These are phyloP conservation scores for Kuschelorhynchus macadamiae DNA, from an alignment of 2,888 invertebrate genomes.

Conservation along the genomic window DNA sequence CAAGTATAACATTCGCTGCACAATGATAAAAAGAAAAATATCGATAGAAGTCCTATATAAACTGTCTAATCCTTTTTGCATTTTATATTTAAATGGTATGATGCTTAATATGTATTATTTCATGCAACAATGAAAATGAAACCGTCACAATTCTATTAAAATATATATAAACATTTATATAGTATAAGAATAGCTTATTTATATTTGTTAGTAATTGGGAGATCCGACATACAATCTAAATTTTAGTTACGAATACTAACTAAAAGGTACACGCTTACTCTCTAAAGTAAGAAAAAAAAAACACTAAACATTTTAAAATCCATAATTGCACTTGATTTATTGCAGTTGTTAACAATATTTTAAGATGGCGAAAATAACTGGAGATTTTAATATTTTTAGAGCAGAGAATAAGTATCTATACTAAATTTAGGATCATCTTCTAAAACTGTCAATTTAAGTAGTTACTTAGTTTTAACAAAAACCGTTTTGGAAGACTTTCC, in stretches of 20 bases:
- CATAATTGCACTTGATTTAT: conserved; percentile 56
- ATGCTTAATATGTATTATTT: no score
- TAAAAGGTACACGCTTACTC: neutral
- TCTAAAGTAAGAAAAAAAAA: conserved; percentile 15
- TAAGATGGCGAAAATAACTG: conserved; percentile 29
- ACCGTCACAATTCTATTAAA: conserved; percentile 20
- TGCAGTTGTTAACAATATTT: conserved; percentile 50
- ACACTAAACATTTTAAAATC: conserved; percentile 50
- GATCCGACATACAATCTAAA: conserved; percentile 18
- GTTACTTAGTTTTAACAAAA: neutral
- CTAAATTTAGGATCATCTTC: neutral
- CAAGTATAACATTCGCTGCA: no score
- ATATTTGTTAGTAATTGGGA: conserved; percentile 17
- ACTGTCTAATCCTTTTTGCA: no score
- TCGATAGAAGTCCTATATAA: no score
- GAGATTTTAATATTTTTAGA: conserved; percentile 47
- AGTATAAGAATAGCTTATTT: conserved; percentile 13
- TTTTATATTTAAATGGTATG: no score
- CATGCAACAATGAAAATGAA: no score
- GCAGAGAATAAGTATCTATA: neutral
- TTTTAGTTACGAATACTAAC: conserved; percentile 23
- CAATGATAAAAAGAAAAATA: no score
- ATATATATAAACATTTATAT: conserved; percentile 7
- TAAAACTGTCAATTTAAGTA: neutral
- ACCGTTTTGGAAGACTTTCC: conserved; percentile 4